Base-by-base conservation (phyloP, 2,888 invertebrate genomes). In the Pammene aurita region DNA sequence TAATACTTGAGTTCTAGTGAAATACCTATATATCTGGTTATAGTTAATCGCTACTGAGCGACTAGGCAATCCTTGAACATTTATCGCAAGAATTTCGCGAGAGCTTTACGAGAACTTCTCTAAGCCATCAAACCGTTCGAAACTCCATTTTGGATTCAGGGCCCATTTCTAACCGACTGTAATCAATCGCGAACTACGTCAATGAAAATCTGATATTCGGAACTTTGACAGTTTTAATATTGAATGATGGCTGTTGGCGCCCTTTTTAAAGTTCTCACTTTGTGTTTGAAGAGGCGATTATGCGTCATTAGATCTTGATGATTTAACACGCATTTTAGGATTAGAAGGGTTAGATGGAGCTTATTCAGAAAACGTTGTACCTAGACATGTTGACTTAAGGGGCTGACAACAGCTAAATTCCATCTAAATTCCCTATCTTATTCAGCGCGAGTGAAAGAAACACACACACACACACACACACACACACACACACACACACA, bases 161-260 rank as follows among this genome's bases (percentile, higher is more conserved):
- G 26, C 50, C 50, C n/a, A 50, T 18, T 50, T 26, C n/a, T 18
- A 18, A 50, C 50, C 4, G 26, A 16, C 48, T 48, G 48, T 26
- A 50, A 50, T 50, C 50, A 50, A 50, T 50, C 50, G 11, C 13
- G 26, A 13, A 18, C 9, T 11, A n/a, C 16, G 14, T 55, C 38
- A 14, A 6, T 55, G 55, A 55, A 55, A 55, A 55, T 55, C 55
- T 38, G 35, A 55, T 55, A 6, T 55, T 38, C 9, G 11, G 34
- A 54, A 55, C 10, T 55, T 55, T 14, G 38, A 11, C 38, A 55
- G 55, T 55, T 55, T 34, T 38, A n/a, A 14, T 55, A 14, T 26
- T 50, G 50, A 50, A 50, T 50, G 18, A 50, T 50, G 26, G 50
- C 6, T 26, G 5, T 18, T 50, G 11, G 1, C 18, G 50, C 10